A percentile compares a stretch with the other conserved stretches of the same genome.
These are phyloP conservation scores for Pterobdella sp. DNA, from an alignment of 2,888 invertebrate species.

Conservation along the genomic window DNA sequence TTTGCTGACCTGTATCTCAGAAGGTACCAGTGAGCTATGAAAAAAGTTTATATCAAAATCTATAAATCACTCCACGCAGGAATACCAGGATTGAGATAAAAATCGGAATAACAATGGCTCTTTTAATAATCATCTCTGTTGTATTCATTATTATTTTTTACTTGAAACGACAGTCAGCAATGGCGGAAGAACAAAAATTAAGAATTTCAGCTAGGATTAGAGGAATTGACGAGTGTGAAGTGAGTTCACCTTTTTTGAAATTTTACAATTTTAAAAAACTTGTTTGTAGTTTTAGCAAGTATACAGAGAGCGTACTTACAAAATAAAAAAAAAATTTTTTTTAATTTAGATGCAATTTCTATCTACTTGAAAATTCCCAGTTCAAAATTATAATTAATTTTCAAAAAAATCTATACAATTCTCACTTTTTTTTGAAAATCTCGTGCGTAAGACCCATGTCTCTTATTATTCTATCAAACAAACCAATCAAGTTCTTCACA, in stretches of 20 bases:
- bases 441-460: background rate
- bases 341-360: background rate
- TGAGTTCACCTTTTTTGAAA: too few species aligned
- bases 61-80: background rate
- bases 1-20: background rate
- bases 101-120: conserved; percentile 30
- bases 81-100: conserved; percentile 13
- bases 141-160: conserved; percentile 45
- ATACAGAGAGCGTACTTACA: too few species aligned
- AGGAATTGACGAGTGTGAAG: conserved; percentile 62
- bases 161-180: conserved; percentile 67
- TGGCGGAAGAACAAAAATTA: conserved; percentile 79
- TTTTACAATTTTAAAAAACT: too few species aligned
- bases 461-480: background rate
- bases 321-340: background rate
- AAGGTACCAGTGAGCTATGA: background rate
- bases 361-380: too few species aligned
- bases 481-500: background rate
- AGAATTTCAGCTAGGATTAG: conserved; percentile 79
- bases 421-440: background rate
- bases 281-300: too few species aligned
- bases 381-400: background rate
- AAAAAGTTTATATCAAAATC: background rate
- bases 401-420: background rate
- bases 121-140: conserved; percentile 50